Evolutionary conservation across 2,797 vertebrate species (phyloP).

Genomic region (Tragopan temminckii): DNA sequence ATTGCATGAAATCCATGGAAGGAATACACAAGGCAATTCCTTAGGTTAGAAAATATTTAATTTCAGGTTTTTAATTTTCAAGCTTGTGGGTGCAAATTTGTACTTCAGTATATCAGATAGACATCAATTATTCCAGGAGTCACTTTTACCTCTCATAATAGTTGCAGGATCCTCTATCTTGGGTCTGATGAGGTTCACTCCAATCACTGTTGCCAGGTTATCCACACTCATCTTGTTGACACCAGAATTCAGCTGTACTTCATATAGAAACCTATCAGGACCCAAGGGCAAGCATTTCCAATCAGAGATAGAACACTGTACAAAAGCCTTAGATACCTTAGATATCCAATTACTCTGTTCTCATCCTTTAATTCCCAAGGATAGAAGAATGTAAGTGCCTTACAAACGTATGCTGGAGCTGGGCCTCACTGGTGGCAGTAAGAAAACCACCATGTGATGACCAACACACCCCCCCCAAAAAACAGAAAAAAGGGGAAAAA

Average conservation of each 20-base stretch:
- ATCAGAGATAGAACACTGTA: not conserved
- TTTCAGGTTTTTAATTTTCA: not conserved
- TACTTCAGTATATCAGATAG: not conserved
- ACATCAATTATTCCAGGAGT: not conserved
- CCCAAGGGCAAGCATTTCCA: not conserved
- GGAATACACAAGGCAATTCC: not conserved
- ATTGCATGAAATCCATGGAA: not conserved
- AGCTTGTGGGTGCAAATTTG: not conserved
- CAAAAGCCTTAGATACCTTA: not conserved
- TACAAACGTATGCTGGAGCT: not conserved
- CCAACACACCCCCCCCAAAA: not conserved
- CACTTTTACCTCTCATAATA: constrained; percentile 92
- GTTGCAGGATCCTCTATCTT: constrained; percentile 92
- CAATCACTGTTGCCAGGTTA: constrained; percentile 96
- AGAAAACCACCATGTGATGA: not conserved
- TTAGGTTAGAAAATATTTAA: not conserved
- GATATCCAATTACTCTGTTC: not conserved
- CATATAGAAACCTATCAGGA: constrained; percentile 89
- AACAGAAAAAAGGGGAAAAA: not conserved
- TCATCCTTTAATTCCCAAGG: not conserved
- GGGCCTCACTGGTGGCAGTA: not conserved
- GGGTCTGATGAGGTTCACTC: constrained; percentile 95
- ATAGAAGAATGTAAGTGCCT: not conserved
- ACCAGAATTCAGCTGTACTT: constrained; percentile 90
- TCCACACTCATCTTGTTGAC: constrained; percentile 98